A percentile compares a stretch with the other conserved stretches of the same genome.
Evolutionary conservation across 1,140 invertebrate genomes (phyloP).

Genomic region (Procambarus virginalis): DNA sequence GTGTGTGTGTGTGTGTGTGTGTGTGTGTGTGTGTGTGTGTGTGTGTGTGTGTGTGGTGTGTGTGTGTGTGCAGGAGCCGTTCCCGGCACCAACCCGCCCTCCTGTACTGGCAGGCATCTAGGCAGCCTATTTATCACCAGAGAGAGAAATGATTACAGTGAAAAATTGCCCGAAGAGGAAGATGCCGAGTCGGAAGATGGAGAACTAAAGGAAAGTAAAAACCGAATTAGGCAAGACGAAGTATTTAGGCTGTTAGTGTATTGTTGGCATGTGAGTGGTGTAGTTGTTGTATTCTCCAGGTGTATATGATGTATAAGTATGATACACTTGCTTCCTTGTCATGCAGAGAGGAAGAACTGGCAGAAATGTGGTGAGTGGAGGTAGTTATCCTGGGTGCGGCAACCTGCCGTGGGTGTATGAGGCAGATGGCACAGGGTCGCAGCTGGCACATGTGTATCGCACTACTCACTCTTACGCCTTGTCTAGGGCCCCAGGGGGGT

Average conservation of each 20-base stretch:
- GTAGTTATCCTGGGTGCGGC: slow-evolving; percentile 4
- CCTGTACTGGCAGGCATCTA: neutral
- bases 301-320: too few species aligned
- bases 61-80: neutral
- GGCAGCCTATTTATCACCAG: neutral
- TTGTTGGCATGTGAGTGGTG: too few species aligned
- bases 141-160: neutral
- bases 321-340: too few species aligned
- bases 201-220: neutral
- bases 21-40: too few species aligned
- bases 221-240: too few species aligned
- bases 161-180: neutral
- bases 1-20: too few species aligned
- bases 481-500: slow-evolving; percentile 29
- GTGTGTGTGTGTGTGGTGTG: too few species aligned
- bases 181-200: slow-evolving; percentile 8
- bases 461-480: slow-evolving; percentile 44
- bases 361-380: neutral
- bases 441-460: slow-evolving; percentile 64
- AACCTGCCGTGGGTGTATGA: slow-evolving; percentile 5
- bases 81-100: neutral
- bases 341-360: neutral
- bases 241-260: too few species aligned
- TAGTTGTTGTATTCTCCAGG: too few species aligned
- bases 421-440: slow-evolving; percentile 48